Base-by-base conservation (phyloP, 2,113 vertebrate genomes). In the Zosterops pallidus region DNA sequence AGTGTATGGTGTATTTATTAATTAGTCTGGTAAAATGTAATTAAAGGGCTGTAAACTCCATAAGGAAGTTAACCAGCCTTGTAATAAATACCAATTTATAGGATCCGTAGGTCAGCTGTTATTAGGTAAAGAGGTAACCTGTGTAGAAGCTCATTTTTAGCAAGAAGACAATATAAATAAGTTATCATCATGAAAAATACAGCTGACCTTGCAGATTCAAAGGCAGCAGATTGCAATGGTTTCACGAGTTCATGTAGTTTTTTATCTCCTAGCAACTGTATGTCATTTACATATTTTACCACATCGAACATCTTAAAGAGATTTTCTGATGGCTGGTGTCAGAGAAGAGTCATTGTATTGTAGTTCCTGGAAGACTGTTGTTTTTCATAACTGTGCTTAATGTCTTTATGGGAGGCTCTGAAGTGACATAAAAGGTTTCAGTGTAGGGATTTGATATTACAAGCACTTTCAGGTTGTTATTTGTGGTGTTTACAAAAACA, bases 191-290 rank as follows among this genome's bases (percentile, higher is more conserved):
- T 95, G 68, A 94, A 95, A 94, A 94, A 93, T 49, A 63, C 29
- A 94, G 60, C 59, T 95, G 91, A 96, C 60, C 92, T 64, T 90
- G 80, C 78, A 94, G 84, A 95, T 94, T 86, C 41, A 87, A 83
- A 95, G 90, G 67, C 93, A 93, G 46, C 70, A 95, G 76, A 94
- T 72, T 96, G 82, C 37, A 85, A 28, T 92, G 76, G 96, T 97
- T 97, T 80, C 26, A 91, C 68, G 86, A 96, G 64, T 83, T 92
- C 83, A 6, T 16, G 57, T 96, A 56, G n/a, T 63, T 78, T 83
- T 96, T 96, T 74, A 90, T 96, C 79, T 95, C 86, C 56, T 95
- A 90, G 83, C 80, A 95, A 92, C 83, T 92, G 59, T 85, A 86
- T 92, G 44, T 33, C 63, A 88, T 96, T 97, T 90, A 87, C 96